These are phyloP conservation scores for Catostylus mosaicus DNA, from an alignment of 30 jellyfish, hydroid and myxozoan species.

Conservation along the genomic window DNA sequence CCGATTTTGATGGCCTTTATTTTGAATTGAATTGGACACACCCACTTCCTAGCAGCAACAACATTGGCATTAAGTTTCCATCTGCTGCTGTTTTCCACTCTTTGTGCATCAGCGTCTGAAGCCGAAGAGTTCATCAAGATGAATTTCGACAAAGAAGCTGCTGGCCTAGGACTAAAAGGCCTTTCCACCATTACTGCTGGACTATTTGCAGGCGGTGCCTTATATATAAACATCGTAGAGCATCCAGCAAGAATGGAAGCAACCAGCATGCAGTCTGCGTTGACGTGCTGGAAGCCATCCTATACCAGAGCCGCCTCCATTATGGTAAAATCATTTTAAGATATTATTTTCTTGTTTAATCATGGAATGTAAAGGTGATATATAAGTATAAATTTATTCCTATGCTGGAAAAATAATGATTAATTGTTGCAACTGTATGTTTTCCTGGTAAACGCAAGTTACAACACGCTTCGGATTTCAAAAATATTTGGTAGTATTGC, in stretches of 20 bases:
- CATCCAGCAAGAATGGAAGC: conserved; percentile 96
- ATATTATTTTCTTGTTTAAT: neutral
- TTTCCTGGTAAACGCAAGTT: no score
- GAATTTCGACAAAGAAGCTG: conserved; percentile 58
- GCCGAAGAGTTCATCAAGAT: neutral
- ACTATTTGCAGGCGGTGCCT: conserved; percentile 91
- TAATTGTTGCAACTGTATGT: no score
- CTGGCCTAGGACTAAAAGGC: conserved; percentile 62
- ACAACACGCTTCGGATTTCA: no score
- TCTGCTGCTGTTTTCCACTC: neutral
- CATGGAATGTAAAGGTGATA: no score
- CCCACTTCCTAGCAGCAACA: neutral
- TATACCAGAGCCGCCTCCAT: conserved; percentile 72
- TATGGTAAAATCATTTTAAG: conserved; percentile 20
- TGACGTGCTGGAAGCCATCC: conserved; percentile 92
- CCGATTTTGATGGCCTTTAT: no score
- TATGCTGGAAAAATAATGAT: no score
- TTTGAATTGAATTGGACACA: no score
- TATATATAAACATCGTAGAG: conserved; percentile 81
- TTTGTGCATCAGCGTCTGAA: neutral
- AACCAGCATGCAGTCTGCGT: conserved; percentile 79
- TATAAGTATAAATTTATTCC: no score
- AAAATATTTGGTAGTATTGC: no score
- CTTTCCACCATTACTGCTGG: conserved; percentile 83
- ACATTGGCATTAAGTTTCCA: neutral